Conservation (phyloP, 2,797 vertebrate species). For the Okamejei kenojei region DNA sequence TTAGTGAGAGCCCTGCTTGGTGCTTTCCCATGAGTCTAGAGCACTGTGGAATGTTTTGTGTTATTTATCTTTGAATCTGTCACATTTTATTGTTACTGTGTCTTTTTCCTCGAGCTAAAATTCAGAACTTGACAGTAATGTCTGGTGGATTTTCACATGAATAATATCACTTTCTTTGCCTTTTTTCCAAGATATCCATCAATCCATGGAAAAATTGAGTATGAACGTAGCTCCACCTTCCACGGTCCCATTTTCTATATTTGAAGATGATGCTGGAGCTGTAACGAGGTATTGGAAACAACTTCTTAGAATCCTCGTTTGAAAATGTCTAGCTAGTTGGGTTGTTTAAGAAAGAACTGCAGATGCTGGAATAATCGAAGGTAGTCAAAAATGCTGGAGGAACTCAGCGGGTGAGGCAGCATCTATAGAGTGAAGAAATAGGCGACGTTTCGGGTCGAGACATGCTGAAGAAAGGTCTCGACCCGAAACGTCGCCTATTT, state of each 20-base stretch:
- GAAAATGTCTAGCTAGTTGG: background rate
- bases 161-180: background rate
- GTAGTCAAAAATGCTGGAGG: too few species aligned
- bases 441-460: too few species aligned
- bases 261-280: constrained; percentile 69
- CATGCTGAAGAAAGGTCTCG: too few species aligned
- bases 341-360: too few species aligned
- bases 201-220: constrained; percentile 44
- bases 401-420: too few species aligned
- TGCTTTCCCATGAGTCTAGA: background rate
- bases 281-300: constrained; percentile 59
- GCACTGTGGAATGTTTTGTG: too few species aligned
- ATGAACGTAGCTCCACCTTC: constrained; percentile 41
- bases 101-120: background rate
- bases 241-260: constrained; percentile 67
- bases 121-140: background rate
- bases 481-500: too few species aligned
- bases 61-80: background rate
- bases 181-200: background rate
- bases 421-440: too few species aligned
- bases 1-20: background rate
- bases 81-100: background rate
- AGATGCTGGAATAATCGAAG: too few species aligned
- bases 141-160: background rate
- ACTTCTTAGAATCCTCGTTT: background rate